A percentile compares a stretch with the other conserved stretches of the same genome.
These are phyloP conservation scores for Discoglossus pictus DNA, from an alignment of 2,797 vertebrate species.

Conservation along the genomic window DNA sequence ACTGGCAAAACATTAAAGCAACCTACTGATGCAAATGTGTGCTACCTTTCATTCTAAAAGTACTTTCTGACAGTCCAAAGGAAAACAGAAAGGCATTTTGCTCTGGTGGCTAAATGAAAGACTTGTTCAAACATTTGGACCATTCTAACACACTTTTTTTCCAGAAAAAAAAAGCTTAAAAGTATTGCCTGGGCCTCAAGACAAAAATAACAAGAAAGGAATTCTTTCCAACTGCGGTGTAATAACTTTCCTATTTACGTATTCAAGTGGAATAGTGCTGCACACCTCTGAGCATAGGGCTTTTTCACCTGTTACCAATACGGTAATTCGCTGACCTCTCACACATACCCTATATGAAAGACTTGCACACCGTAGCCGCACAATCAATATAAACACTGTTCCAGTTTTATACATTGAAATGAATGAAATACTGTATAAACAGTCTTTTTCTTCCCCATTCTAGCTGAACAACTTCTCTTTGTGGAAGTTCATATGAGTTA, in stretches of 20 bases:
- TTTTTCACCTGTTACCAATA: constrained; percentile 27
- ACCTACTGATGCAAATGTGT: constrained; percentile 7
- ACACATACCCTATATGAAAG: too few relatives aligned
- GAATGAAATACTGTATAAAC: too few relatives aligned
- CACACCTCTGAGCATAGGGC: constrained; percentile 9
- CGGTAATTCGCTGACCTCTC: too few relatives aligned
- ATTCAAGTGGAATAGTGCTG: constrained; percentile 14
- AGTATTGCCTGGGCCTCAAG: constrained; percentile 53
- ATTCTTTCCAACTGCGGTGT: constrained; percentile 21
- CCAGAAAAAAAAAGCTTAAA: constrained; percentile 24
- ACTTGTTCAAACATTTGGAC: constrained; percentile 52
- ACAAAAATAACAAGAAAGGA: constrained; percentile 51
- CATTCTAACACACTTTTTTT: constrained; percentile 35
- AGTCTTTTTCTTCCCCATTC: too few relatives aligned
- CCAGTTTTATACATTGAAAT: too few relatives aligned
- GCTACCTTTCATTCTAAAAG: constrained; percentile 54
- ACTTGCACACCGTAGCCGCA: too few relatives aligned
- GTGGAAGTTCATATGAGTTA: too few relatives aligned
- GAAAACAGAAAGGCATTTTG: constrained; percentile 52
- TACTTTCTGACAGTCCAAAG: constrained; percentile 35
- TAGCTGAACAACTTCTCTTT: too few relatives aligned
- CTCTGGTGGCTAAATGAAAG: constrained; percentile 51
- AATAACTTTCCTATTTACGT: constrained; percentile 30
- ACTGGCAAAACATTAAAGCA: constrained; percentile 32
- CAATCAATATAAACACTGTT: too few relatives aligned